Conservation (phyloP, 2,113 vertebrate genomes). For the Chiloscyllium plagiosum region DNA sequence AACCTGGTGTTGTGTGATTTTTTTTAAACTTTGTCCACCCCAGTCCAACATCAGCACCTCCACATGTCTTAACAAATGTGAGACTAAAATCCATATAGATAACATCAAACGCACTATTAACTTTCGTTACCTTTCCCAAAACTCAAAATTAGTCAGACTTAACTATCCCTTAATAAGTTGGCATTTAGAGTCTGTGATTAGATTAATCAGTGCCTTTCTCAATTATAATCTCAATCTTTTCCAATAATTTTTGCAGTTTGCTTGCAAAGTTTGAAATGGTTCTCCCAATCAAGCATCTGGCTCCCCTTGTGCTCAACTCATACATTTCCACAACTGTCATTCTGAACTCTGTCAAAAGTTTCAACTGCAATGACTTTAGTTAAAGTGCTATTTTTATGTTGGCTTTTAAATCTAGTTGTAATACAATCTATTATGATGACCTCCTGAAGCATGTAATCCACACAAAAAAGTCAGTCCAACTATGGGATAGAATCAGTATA, state of each 20-base stretch:
- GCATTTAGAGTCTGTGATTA: background rate
- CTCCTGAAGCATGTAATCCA: background rate
- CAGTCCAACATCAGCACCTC: no score
- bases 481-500: background rate
- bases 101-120: no score
- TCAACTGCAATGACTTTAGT: background rate
- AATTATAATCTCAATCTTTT: background rate
- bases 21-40: no score
- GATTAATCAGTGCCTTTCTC: background rate
- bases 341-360: background rate
- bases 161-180: no score
- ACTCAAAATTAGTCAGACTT: no score
- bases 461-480: background rate
- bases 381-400: background rate
- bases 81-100: no score
- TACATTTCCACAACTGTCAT: background rate
- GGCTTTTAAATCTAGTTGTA: background rate
- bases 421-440: background rate
- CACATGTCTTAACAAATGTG: no score
- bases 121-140: no score
- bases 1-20: no score
- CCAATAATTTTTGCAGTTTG: background rate
- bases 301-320: background rate
- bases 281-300: background rate
- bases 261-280: background rate